Evolutionary conservation across 2,888 invertebrate species (phyloP).

Genomic region (Nasonovia ribisnigri): DNA sequence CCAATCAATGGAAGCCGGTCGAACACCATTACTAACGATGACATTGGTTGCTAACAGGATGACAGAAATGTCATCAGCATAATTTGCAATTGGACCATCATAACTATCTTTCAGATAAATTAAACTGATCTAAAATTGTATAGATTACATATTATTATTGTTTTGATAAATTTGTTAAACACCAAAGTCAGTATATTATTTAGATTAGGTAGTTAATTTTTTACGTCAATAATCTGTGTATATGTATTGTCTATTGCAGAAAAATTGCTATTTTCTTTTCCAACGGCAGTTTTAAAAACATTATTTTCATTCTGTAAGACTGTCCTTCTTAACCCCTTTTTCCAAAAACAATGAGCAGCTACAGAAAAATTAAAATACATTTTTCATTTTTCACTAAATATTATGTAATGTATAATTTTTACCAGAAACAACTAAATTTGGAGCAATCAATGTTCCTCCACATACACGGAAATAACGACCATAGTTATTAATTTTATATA

Average conservation of each 20-base stretch:
- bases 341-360: constrained; percentile 65
- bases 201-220: constrained; percentile 22
- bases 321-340: not conserved
- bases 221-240: constrained; percentile 51
- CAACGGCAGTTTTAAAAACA: constrained; percentile 43
- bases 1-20: constrained; percentile 24
- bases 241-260: not conserved
- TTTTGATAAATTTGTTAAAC: not conserved
- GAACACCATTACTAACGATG: not conserved
- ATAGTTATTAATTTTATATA: constrained; percentile 51
- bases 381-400: not conserved
- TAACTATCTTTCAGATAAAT: not conserved
- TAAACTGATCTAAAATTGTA: not conserved
- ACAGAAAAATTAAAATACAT: constrained; percentile 5
- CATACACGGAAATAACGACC: constrained; percentile 55
- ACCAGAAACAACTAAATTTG: constrained; percentile 62
- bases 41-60: constrained; percentile 16
- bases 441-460: constrained; percentile 62
- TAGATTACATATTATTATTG: not conserved
- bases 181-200: not conserved
- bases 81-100: not conserved
- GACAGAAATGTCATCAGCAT: constrained; percentile 37
- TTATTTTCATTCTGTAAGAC: not conserved
- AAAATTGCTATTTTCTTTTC: constrained; percentile 39
- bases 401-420: not conserved